phyloP scores from a whole-genome alignment of 2,888 invertebrate genomes.

The Rhagonycha fulva region DNA sequence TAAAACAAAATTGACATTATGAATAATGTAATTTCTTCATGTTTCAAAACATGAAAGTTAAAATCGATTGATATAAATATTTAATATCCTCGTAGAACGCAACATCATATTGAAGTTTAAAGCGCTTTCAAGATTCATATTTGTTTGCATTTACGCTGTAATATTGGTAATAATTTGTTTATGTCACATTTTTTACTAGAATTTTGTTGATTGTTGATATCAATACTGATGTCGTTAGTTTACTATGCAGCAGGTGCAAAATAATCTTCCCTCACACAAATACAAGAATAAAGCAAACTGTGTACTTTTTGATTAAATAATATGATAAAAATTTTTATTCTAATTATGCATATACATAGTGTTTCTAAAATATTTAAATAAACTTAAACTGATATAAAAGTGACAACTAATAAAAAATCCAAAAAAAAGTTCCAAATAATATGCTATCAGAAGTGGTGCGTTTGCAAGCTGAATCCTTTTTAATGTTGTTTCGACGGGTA shows the following conservation, averaged over 20 bases:
- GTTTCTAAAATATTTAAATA: no score
- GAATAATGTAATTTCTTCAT: background rate
- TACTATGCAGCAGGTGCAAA: conserved; percentile 5
- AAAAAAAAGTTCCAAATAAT: no score
- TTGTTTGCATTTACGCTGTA: background rate
- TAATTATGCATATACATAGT: background rate
- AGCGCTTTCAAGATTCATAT: background rate
- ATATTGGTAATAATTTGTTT: background rate
- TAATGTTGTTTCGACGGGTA: no score
- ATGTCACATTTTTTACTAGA: background rate
- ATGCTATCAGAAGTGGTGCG: no score
- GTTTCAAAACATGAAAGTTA: background rate
- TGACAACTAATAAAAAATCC: no score
- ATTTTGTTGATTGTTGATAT: background rate
- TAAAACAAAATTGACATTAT: background rate
- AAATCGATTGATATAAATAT: background rate
- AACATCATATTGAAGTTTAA: background rate
- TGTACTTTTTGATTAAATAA: background rate
- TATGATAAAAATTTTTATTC: background rate
- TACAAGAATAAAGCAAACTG: background rate
- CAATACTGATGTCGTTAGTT: background rate
- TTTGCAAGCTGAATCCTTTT: no score
- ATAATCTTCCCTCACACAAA: background rate
- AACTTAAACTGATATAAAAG: no score
- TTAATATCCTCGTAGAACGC: background rate